Evolutionary conservation across 2,888 invertebrate genomes (phyloP).

Genomic region (Leptopterna dolabrata): DNA sequence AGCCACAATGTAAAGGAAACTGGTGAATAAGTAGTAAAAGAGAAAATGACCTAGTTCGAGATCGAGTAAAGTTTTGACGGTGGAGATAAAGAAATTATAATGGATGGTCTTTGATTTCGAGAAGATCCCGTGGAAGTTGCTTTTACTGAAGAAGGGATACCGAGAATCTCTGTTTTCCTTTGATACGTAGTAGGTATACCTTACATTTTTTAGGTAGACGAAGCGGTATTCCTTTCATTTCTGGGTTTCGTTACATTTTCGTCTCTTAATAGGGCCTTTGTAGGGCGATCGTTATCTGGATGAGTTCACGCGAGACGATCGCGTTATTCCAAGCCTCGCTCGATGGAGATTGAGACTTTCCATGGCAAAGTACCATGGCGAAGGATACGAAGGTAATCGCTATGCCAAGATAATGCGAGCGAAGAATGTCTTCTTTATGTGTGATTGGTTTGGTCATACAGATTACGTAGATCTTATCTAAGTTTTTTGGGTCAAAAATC

Average conservation of each 20-base stretch:
- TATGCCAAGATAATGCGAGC: not conserved
- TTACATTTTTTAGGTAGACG: not conserved
- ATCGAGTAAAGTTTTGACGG: not conserved
- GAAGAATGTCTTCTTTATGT: not conserved
- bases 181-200: not conserved
- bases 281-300: not conserved
- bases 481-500: no score
- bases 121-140: not conserved
- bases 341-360: not conserved
- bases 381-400: not conserved
- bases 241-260: not conserved
- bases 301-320: slow-evolving; percentile 7
- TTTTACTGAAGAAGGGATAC: not conserved
- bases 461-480: no score
- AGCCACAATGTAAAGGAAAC: not conserved
- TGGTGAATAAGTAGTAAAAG: not conserved
- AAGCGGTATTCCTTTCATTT: not conserved
- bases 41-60: not conserved
- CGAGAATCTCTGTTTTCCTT: not conserved
- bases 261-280: not conserved
- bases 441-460: not conserved
- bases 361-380: not conserved
- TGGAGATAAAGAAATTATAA: not conserved
- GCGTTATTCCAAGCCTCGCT: not conserved
- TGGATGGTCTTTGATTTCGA: not conserved